Base-by-base conservation (phyloP, 2,888 invertebrate species). In the Odontomyia ornata region DNA sequence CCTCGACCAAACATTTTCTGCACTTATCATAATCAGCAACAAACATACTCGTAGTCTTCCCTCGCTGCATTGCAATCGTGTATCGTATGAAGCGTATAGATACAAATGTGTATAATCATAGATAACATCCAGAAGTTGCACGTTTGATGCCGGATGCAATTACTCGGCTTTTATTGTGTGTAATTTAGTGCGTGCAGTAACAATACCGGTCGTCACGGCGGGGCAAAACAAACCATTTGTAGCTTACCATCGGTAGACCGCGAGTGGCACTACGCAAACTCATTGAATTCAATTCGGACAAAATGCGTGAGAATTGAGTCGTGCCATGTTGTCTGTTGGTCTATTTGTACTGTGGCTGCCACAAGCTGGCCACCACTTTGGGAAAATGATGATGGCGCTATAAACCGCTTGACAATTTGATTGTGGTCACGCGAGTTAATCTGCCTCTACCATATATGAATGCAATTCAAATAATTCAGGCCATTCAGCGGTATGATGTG, bases 91-190 rank as follows among this genome's bases (percentile, higher is more conserved):
- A 18, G n/a, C 15, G 52, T 52, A 15, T 52, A 52, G 52, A 36
- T 36, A 36, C 36, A 9, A 36, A 36, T 36, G 36, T 36, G 9
- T 5, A 36, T 36, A 36, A n/a, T 36, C 36, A 9, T 36, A 36
- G 36, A 9, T 36, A 36, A 9, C 9, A 36, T 36, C 15, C 52
- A 15, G 15, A 52, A 4, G 36, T 47, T 18, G 69, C 69, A 69
- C 69, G 69, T 69, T 69, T 69, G 47, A n/a, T 69, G 69, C 47
- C 69, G 69, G 69, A 69, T 69, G 69, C 69, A 69, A 69, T 69
- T 69, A 69, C 69, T 23, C 47, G 69, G 25, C 69, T 69, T 47
- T 69, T 47, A 67, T 67, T 69, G 47, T 69, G n/a, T 69, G 69
- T 69, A 69, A 69, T 69, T 69, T 47, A 69, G 47, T 69, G 69